Conservation (phyloP, 2,797 vertebrate species). For the Cossypha caffra region DNA sequence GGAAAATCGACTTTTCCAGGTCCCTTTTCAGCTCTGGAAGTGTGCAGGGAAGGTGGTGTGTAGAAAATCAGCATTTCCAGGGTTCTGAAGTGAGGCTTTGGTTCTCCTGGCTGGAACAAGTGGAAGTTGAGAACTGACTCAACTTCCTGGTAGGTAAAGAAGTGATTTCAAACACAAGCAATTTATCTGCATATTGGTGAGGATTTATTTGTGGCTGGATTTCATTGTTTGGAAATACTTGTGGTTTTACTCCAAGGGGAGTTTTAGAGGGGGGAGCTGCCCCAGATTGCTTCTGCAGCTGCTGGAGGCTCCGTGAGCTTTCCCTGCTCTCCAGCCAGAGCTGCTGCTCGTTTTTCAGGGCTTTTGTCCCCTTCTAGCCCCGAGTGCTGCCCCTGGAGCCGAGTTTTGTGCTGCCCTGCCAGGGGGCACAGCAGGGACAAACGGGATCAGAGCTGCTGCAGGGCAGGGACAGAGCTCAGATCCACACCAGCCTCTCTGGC, state of each 20-base stretch:
- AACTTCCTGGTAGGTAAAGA: not conserved
- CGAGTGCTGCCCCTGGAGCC: not conserved
- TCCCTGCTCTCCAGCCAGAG: not conserved
- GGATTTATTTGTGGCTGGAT: not conserved
- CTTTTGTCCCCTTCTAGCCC: not conserved
- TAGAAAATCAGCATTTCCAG: not conserved
- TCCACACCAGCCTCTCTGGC: not conserved
- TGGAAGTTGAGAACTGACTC: not conserved
- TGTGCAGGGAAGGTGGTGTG: not conserved
- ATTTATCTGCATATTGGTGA: not conserved
- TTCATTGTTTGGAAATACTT: not conserved
- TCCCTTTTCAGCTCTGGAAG: too few species aligned
- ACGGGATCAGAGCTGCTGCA: not conserved
- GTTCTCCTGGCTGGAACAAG: not conserved
- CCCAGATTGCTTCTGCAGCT: slow-evolving; percentile 22
- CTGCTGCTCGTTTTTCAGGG: not conserved
- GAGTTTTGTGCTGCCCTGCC: fast-evolving
- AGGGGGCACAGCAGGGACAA: not conserved
- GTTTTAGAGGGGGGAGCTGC: not conserved
- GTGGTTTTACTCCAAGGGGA: not conserved
- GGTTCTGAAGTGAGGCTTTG: not conserved
- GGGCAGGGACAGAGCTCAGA: fast-evolving
- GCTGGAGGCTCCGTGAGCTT: not conserved
- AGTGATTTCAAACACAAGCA: not conserved
- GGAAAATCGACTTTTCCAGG: not conserved